Conservation (phyloP, 2,113 vertebrate species). For the Labrus mixtus region DNA sequence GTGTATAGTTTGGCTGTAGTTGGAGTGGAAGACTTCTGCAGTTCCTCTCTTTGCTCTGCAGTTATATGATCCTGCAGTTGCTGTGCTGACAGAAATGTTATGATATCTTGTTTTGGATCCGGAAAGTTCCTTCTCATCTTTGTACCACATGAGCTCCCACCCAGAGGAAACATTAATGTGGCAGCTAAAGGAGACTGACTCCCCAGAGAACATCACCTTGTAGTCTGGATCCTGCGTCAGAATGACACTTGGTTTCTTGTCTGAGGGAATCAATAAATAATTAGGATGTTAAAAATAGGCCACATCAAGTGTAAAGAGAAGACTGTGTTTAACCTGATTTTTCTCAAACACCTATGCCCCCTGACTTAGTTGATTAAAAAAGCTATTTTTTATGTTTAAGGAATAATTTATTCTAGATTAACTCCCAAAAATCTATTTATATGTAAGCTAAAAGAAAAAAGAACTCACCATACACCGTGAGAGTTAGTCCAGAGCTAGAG, state of each 20-base stretch:
- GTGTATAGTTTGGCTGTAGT: rapidly evolving
- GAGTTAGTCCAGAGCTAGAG: neutral
- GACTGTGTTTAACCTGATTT: neutral
- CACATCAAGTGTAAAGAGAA: neutral
- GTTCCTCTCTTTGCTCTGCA: constrained; percentile 54
- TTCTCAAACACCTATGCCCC: no score
- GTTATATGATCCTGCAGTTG: neutral
- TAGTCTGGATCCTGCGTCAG: constrained; percentile 44
- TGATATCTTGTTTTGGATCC: rapidly evolving
- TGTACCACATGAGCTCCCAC: constrained; percentile 53
- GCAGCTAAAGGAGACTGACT: constrained; percentile 42
- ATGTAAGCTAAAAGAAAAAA: neutral
- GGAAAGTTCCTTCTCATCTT: rapidly evolving
- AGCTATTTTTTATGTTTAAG: no score
- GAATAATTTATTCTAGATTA: no score
- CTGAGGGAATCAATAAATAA: constrained; percentile 27
- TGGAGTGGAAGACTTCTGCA: rapidly evolving
- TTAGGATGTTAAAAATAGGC: neutral
- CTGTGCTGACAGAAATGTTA: rapidly evolving
- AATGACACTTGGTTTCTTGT: constrained; percentile 10
- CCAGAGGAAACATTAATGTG: constrained; percentile 29
- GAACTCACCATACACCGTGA: constrained; percentile 47
- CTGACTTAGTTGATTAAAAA: no score
- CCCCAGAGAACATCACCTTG: constrained; percentile 31
- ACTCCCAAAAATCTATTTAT: neutral